Conservation (phyloP, 2,113 vertebrate genomes). For the Antigone vipio region DNA sequence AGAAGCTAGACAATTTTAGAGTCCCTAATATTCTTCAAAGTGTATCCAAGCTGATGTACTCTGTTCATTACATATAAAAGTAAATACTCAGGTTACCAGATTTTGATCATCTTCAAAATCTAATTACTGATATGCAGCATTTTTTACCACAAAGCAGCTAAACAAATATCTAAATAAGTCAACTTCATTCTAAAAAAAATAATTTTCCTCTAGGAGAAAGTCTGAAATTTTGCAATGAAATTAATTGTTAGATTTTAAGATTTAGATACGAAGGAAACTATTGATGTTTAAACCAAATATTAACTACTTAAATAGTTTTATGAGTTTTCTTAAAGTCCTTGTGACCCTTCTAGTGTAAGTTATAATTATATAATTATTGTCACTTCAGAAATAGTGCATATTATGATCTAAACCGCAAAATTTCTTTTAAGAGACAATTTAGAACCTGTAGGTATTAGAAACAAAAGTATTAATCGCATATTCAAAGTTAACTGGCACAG, state of each 20-base stretch:
- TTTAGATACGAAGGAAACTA: neutral
- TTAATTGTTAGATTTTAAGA: neutral
- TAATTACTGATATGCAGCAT: neutral
- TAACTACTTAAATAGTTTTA: neutral
- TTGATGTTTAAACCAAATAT: neutral
- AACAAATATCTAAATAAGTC: neutral
- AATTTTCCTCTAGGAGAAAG: neutral
- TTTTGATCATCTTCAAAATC: neutral
- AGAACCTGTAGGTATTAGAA: neutral
- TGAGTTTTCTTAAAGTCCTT: neutral
- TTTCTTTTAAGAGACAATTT: neutral
- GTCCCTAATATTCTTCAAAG: neutral
- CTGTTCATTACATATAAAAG: neutral
- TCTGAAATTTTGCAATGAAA: neutral
- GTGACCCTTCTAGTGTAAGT: neutral
- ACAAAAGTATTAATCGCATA: neutral
- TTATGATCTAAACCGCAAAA: neutral
- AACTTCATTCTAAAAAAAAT: neutral
- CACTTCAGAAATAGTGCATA: neutral
- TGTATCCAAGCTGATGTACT: neutral
- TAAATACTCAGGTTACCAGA: neutral
- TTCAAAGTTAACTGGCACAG: neutral
- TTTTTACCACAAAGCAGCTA: neutral
- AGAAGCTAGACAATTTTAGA: neutral
- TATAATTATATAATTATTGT: neutral